phyloP scores from a whole-genome alignment of 1,140 invertebrate species.

The Telenomus remus region DNA sequence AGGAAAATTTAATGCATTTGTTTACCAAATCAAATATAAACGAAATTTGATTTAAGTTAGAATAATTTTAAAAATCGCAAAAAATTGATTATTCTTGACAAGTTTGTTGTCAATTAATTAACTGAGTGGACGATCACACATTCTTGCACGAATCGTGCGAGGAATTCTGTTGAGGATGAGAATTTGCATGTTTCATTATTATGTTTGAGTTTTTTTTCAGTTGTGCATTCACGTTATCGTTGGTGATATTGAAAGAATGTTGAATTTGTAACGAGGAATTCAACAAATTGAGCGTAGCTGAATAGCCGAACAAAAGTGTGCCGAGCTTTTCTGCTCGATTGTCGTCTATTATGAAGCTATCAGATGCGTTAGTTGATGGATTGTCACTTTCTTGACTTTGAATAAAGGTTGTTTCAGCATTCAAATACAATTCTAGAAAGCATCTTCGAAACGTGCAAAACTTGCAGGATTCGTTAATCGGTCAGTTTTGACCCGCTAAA shows the following conservation, averaged over 20 bases:
- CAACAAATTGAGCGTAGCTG: neutral
- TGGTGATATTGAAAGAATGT: neutral
- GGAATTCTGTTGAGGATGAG: no score
- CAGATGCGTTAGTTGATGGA: constrained; percentile 1
- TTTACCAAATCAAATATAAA: no score
- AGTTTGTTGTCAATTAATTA: no score
- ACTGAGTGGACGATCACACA: no score
- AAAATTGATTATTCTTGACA: no score
- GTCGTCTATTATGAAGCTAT: constrained; percentile 7
- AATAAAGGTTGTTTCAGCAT: neutral
- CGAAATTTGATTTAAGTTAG: no score
- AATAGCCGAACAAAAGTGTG: neutral
- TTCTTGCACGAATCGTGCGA: no score
- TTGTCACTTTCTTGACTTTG: constrained; percentile 5
- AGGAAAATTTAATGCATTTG: no score
- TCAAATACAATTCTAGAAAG: neutral
- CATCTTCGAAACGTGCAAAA: neutral
- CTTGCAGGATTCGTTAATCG: neutral
- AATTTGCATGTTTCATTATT: no score
- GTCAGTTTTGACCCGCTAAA: no score
- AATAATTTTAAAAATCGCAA: no score
- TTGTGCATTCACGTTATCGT: neutral
- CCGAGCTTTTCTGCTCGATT: constrained; percentile 4
- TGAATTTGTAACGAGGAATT: constrained; percentile 2
- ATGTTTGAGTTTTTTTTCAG: neutral